These are phyloP conservation scores for Petrocephalus sullivani DNA, from an alignment of 2,797 vertebrate species.

Conservation along the genomic window DNA sequence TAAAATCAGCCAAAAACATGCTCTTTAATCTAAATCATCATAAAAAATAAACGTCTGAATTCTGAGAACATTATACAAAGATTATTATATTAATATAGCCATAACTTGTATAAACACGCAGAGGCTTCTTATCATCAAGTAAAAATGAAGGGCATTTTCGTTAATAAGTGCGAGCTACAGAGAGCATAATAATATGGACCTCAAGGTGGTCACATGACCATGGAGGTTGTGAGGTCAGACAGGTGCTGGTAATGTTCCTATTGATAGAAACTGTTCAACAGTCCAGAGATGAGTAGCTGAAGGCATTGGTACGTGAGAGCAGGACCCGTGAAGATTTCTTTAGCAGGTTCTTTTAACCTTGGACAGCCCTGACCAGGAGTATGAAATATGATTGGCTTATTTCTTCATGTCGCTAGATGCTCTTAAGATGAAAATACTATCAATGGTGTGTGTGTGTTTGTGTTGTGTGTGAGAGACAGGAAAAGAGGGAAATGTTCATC, in stretches of 20 bases:
- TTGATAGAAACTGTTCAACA: not conserved
- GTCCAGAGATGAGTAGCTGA: not conserved
- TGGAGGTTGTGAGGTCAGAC: not conserved
- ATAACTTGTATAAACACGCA: not conserved
- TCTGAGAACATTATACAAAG: not conserved
- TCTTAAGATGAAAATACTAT: not conserved
- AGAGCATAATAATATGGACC: not conserved
- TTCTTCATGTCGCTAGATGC: not conserved
- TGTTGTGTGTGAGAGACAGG: not conserved
- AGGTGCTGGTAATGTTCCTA: not conserved
- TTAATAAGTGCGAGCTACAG: constrained; percentile 4
- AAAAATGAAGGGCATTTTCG: constrained; percentile 16
- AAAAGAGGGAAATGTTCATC: not conserved
- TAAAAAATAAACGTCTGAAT: not conserved
- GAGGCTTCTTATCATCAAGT: not conserved
- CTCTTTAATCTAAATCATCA: not conserved
- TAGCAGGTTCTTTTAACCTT: not conserved
- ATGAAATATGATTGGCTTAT: not conserved
- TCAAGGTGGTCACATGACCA: not conserved
- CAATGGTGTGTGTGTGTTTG: not conserved
- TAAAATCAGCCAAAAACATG: not conserved
- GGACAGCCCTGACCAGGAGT: not conserved
- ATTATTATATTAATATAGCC: not conserved
- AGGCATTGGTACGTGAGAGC: not conserved
- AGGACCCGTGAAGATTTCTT: not conserved